Evolutionary conservation across 2,888 invertebrate species (phyloP), one percentile per base, ranked within the genome.

Genomic region (Pycnomerus fuliginosus): DNA sequence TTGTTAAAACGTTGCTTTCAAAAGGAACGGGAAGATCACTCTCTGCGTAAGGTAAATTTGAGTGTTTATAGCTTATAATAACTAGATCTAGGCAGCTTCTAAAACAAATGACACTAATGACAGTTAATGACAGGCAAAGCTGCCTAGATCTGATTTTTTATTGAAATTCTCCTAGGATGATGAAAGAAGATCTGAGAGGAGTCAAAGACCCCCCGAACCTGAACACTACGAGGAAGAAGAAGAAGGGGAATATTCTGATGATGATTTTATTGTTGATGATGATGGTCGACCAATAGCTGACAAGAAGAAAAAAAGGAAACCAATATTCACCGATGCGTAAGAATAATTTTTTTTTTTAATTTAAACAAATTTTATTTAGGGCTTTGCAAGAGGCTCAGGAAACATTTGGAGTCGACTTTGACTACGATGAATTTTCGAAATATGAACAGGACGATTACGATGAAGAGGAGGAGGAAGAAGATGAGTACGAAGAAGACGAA

Each of bases 331-430:
- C 30, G 92, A 94, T 74, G 89, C 90, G 84, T 88, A 76, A 79
- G 87, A 80, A 46, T 46, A 36, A 22, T 38, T 24, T 34, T 16
- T 23, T 3, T 30, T 30, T 31, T 15, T 20, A n/a, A 23, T 35
- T 23, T 61, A 8, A n/a, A n/a, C n/a, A n/a, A n/a, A n/a, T n/a
- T n/a, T n/a, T 25, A 10, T 10, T 4, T 54, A 90, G 85, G 7
- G 90, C 91, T 0, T 75, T 97, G 11, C 96, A 97, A 81, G 94
- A 98, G 71, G 99, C 98, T 37, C 96, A 97, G 71, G 98, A 99
- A 68, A 95, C 98, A 54, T 99, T 99, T 69, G 99, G 98, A 16
- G 95, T 97, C n/a, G 98, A 98, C 70, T 97, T 98, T 73, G 96
- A 93, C 65, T 93, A 88, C 65, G 91, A 91, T 45, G 92, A 93